phyloP scores from a whole-genome alignment of 2,888 invertebrate species.

The Drosophila phalerata region DNA sequence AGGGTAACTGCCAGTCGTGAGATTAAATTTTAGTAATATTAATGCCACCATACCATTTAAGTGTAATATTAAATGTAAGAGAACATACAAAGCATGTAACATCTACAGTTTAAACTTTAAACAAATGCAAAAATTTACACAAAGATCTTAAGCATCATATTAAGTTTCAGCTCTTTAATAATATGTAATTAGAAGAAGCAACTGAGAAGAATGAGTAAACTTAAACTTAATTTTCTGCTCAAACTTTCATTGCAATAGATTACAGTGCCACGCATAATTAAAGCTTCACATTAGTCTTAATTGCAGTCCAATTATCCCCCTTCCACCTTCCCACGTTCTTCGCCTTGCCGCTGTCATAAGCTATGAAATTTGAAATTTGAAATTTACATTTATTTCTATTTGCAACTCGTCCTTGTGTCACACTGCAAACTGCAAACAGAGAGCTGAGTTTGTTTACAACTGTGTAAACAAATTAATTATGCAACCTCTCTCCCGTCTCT shows the following conservation, averaged over 20 bases:
- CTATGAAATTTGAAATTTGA: constrained; percentile 18
- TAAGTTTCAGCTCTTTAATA: no score
- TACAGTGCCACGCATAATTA: not conserved
- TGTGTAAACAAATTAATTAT: constrained; percentile 81
- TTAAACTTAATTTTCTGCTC: not conserved
- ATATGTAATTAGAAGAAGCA: no score
- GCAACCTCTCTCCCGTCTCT: constrained; percentile 35
- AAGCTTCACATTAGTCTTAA: not conserved
- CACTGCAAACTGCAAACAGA: not conserved
- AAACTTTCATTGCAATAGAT: not conserved
- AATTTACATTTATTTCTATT: constrained; percentile 41
- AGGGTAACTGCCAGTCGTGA: not conserved
- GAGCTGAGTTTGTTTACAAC: constrained; percentile 70
- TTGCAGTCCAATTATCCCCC: constrained; percentile 6
- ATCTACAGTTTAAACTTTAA: no score
- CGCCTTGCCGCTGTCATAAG: not conserved
- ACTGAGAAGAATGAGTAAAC: no score
- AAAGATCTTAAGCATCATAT: no score
- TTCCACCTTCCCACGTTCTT: not conserved
- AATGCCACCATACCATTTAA: no score
- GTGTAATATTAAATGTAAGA: no score
- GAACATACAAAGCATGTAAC: no score
- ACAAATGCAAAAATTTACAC: no score
- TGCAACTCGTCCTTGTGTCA: constrained; percentile 19
- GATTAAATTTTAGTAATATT: not conserved